Evolutionary conservation across 2,797 vertebrate genomes (phyloP), one percentile per base, ranked within the genome.

Genomic region (Luscinia luscinia): DNA sequence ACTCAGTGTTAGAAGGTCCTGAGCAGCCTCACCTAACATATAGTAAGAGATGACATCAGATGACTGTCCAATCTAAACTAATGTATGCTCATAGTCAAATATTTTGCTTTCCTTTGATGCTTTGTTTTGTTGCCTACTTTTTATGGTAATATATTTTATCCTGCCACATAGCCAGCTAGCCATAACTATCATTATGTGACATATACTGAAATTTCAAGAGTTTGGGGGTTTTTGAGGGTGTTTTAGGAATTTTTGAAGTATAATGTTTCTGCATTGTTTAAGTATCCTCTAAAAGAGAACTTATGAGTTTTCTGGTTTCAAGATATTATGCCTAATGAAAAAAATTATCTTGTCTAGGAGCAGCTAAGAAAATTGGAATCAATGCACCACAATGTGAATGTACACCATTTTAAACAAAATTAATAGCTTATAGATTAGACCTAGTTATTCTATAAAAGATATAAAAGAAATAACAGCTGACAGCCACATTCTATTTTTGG

Each of bases 211-310:
- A 78, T 48, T 36, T 62, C 51, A 40, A 36, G 8, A 1, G 1
- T 59, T 24, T 64, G 6, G 1, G 0, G 0, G 2, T 24, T 57
- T 72, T 20, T 28, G 5, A 32, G 7, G 1, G 0, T 7, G 17
- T 66, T 85, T 88, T 30, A 16, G 43, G 19, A 52, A 41, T 28
- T 46, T 87, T 91, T 72, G 6, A 74, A 61, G 7, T 54, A 22
- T 36, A 36, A 13, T 61, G 5, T 49, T 67, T 20, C 4, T 32
- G 1, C 8, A 49, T 24, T 57, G 4, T 8, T 78, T 68, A 83
- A 22, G 26, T 81, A 64, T 86, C 30, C 13, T 57, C 22, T 75
- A 41, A 80, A 94, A 88, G 6, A 46, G 19, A 77, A 78, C 11
- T 30, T 26, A 8, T 1, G 9, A 26, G 0, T 78, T 69, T 85